A percentile compares a stretch with the other conserved stretches of the same genome.
Conservation (phyloP, 2,888 invertebrate genomes). For the Trissolcus japonicus region DNA sequence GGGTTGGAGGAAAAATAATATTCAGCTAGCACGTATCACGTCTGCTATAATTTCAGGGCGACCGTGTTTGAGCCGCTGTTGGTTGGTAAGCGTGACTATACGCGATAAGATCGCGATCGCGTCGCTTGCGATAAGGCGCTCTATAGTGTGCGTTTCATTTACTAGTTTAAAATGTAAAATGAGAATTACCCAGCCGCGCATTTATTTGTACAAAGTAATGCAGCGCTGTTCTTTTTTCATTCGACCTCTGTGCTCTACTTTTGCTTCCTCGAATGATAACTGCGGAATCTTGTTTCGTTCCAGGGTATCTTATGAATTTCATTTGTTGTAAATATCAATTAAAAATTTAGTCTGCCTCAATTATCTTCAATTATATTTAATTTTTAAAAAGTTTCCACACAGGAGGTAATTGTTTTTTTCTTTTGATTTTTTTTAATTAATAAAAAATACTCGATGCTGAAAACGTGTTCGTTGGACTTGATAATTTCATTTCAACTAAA, state of each 20-base stretch:
- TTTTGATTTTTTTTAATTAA: too few relatives aligned
- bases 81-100: conserved; percentile 71
- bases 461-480: too few relatives aligned
- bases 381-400: too few relatives aligned
- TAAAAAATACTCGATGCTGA: too few relatives aligned
- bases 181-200: conserved; percentile 60
- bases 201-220: conserved; percentile 66
- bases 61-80: conserved; percentile 65
- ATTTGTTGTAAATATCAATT: conserved; percentile 49
- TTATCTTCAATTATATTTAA: too few relatives aligned
- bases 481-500: too few relatives aligned
- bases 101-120: conserved; percentile 71
- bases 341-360: neutral
- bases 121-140: conserved; percentile 67
- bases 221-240: conserved; percentile 20
- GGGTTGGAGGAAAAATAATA: conserved; percentile 61
- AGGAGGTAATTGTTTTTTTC: too few relatives aligned
- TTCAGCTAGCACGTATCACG: conserved; percentile 63
- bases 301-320: conserved; percentile 19
- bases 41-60: conserved; percentile 65
- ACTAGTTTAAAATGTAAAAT: conserved; percentile 70
- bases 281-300: conserved; percentile 17
- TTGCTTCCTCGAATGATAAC: conserved; percentile 27
- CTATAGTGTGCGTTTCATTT: conserved; percentile 67
- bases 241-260: neutral